Base-by-base conservation (phyloP, 2,797 vertebrate genomes). In the Chaunax sp. region DNA sequence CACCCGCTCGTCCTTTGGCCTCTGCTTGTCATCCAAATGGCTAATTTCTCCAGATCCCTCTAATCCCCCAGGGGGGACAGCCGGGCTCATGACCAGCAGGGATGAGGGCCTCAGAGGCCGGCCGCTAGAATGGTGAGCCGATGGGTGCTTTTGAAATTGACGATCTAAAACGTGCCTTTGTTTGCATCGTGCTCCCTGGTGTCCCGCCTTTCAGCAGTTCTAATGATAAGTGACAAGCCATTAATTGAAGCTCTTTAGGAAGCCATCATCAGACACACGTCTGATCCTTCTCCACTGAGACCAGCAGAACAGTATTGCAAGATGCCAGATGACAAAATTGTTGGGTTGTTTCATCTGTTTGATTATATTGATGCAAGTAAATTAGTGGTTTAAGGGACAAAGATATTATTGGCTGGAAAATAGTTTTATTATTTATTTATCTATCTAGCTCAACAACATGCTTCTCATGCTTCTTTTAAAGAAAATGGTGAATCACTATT, bases 31-130 rank as follows among this genome's bases (percentile, higher is more conserved):
- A 94, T 95, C 91, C 94, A 94, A 93, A 95, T 77, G 81, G 89
- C 84, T 95, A 94, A 95, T 96, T 97, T 96, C 95, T 95, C 94
- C 95, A 93, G 93, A 95, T 88, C 89, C 84, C 72, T 72, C 62
- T 90, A 94, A 96, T 96, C 95, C 96, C 96, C 94, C 94, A 93
- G 95, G 96, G 95, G 95, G 95, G 95, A 88, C 87, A 92, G 94
- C 91, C 83, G 94, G 93, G 91, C 93, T 88, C 85, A 82, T 94
- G 94, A 92, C 95, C 94, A 94, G 93, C 89, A 88, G 95, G 91
- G 93, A 89, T 88, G 92, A 91, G 92, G 94, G 93, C 92, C 94
- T 93, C 92, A 90, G 93, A 94, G 92, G 93, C 93, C 13, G 88
- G 90, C 86, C 83, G 91, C 70, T 11, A 76, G 77, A 80, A 75